Evolutionary conservation across 2,797 vertebrate species (phyloP), one percentile per base, ranked within the genome.

Genomic region (Phataginus tricuspis): DNA sequence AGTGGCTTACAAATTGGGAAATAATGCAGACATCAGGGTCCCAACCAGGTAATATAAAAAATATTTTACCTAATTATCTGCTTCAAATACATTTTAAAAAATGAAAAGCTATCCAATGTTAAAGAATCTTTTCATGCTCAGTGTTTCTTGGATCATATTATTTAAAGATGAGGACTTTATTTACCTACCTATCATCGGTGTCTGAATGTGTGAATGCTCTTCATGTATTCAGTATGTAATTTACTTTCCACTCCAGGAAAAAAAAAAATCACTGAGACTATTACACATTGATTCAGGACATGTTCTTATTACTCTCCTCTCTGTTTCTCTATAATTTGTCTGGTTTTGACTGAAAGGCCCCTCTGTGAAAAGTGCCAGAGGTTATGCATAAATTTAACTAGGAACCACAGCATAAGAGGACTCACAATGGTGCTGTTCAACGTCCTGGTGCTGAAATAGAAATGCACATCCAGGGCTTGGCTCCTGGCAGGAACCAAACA

Each of bases 21-120:
- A 98, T 27, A 98, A 98, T 49, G 99, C 99, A 94, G 99, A 99
- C 98, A 99, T 99, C 98, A 99, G 98, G 97, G 99, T 99, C 92
- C 99, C 99, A 98, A 99, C 99, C n/a, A 99, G 99, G 99, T 99
- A 98, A 97, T 11, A 14, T 7, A 37, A 88, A 83, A 49, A 14
- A 74, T 84, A 1, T 45, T 82, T 72, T 14, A 16, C n/a, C 53
- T 66, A 96, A 84, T 86, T 39, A 68, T 39, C 25, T 85, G 34
- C 31, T 21, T 74, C 72, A 61, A 72, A 63, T 42, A 29, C 9
- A 16, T n/a, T 80, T 86, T 59, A 27, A 86, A 53, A 91, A 69
- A 63, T 63, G 39, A 42, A 84, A 23, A 82, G 21, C 12, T 91
- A 64, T 39, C 15, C 19, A 49, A 12, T 64, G 2, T 86, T 79